phyloP scores from a whole-genome alignment of 1,140 invertebrate genomes.

The Zaprionus ornatus region DNA sequence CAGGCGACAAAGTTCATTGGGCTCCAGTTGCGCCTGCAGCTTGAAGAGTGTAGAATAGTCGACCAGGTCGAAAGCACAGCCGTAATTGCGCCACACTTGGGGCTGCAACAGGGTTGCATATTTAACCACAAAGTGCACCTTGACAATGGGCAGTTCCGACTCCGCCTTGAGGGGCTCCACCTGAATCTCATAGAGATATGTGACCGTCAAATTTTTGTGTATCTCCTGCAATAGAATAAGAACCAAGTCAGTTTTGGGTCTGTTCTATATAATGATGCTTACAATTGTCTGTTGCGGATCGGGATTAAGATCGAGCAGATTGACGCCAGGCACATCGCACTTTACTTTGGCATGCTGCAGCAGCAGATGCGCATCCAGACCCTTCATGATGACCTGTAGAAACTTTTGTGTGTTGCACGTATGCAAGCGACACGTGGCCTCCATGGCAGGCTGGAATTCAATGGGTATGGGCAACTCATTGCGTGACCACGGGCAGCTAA shows the following conservation, averaged over 20 bases:
- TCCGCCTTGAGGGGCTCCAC: slow-evolving; percentile 85
- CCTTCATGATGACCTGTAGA: slow-evolving; percentile 90
- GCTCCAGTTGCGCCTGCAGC: slow-evolving; percentile 91
- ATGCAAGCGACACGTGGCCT: slow-evolving; percentile 90
- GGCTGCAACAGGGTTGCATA: slow-evolving; percentile 86
- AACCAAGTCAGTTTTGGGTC: background rate
- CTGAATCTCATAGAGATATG: slow-evolving; percentile 89
- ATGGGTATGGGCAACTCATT: slow-evolving; percentile 88
- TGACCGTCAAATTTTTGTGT: slow-evolving; percentile 86
- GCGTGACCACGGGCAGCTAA: slow-evolving; percentile 90
- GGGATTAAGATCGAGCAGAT: slow-evolving; percentile 88
- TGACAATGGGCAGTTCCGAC: slow-evolving; percentile 85
- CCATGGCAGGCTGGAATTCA: slow-evolving; percentile 92
- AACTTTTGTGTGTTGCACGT: slow-evolving; percentile 93
- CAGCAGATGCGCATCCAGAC: slow-evolving; percentile 86
- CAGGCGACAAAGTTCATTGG: slow-evolving; percentile 94
- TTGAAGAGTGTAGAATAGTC: slow-evolving; percentile 91
- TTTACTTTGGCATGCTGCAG: slow-evolving; percentile 86
- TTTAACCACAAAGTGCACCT: slow-evolving; percentile 88
- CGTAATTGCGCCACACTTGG: slow-evolving; percentile 84
- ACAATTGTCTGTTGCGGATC: slow-evolving; percentile 72
- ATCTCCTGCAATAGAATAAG: slow-evolving; percentile 58
- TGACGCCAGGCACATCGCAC: slow-evolving; percentile 85
- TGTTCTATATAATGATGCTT: slow-evolving; percentile 7
- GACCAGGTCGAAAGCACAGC: slow-evolving; percentile 86